Evolutionary conservation across 2,797 vertebrate genomes (phyloP), one percentile per base, ranked within the genome.

Genomic region (Hybognathus amarus): DNA sequence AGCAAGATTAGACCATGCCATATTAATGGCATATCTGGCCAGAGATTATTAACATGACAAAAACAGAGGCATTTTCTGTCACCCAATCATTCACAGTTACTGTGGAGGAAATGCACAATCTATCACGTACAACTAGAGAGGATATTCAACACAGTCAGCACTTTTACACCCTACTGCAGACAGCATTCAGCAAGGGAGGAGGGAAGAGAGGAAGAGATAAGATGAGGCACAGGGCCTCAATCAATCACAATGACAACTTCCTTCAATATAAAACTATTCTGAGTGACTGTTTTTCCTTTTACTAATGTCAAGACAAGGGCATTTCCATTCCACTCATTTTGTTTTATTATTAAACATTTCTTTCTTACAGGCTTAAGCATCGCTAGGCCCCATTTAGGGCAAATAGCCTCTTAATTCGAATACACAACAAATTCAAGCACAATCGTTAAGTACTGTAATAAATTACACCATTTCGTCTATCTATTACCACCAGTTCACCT

Each of bases 41-140:
- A 77, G 79, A 80, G 78, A 87, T 85, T 87, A 83, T 79, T 83
- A 85, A 79, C 81, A 87, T 88, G 80, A 85, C 83, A 85, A 76
- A 61, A 77, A 83, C 77, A 68, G 40, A 87, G 71, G 69, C 83
- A 79, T 83, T 85, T 85, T 47, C 66, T 84, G 83, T 84, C 87
- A 79, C 11, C 42, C 42, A 15, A 82, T 88, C 84, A 74, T 81
- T 85, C 84, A 88, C 40, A 30, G 70, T 80, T 84, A 84, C 79
- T 22, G 45, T 59, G 81, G 47, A 70, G 50, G 40, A 75, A 47
- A 67, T 66, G 17, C 74, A 59, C 42, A 61, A 83, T 83, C 78
- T 79, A 52, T 85, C 33, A 75, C 40, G n/a, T 64, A 84, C 81
- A 88, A 88, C 76, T 40, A 59, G 66, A 40, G 17, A 59, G 24